Evolutionary conservation across 2,113 vertebrate species (phyloP).

Genomic region (Hepsetus odoe): DNA sequence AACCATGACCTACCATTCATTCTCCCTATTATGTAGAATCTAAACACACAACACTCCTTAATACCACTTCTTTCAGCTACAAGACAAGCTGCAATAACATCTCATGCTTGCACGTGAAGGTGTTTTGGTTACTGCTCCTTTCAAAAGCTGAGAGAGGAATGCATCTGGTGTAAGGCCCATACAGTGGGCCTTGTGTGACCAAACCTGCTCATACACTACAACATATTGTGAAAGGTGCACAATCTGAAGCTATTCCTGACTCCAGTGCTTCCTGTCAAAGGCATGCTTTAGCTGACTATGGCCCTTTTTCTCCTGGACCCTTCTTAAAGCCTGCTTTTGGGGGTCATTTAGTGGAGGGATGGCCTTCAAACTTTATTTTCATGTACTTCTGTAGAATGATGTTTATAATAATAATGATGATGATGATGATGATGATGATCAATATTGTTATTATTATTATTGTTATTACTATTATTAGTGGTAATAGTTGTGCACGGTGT

Average conservation of each 20-base stretch:
- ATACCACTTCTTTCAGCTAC: background rate
- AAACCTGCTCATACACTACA: conserved; percentile 2
- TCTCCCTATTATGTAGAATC: background rate
- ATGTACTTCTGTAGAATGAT: background rate
- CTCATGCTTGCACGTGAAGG: conserved; percentile 10
- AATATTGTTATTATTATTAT: too few species aligned
- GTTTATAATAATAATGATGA: too few species aligned
- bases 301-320: background rate
- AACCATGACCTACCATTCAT: conserved; percentile 12
- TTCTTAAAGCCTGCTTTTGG: background rate
- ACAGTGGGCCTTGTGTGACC: conserved; percentile 31
- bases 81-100: conserved; percentile 35
- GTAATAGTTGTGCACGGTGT: too few species aligned
- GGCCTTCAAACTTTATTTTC: background rate
- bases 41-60: conserved; percentile 24
- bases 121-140: conserved; percentile 16
- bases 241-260: conserved; percentile 19
- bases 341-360: background rate
- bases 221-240: conserved; percentile 24
- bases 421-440: too few species aligned
- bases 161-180: conserved; percentile 1
- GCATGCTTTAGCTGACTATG: background rate
- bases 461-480: too few species aligned
- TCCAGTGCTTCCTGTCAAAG: conserved; percentile 16
- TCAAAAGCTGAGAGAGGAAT: conserved; percentile 20